Conservation (phyloP, 2,113 vertebrate species). For the Macaca nemestrina region DNA sequence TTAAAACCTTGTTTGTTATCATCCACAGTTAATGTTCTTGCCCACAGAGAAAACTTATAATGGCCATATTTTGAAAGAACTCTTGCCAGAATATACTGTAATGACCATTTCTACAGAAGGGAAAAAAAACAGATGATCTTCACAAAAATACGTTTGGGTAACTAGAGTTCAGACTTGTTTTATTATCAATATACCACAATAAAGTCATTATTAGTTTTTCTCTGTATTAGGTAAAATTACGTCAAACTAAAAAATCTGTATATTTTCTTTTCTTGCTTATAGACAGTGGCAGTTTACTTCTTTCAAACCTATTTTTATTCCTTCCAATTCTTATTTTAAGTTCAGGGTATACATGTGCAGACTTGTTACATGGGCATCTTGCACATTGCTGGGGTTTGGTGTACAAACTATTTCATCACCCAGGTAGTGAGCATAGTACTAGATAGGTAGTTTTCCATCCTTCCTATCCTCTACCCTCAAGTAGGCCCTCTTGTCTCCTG, state of each 20-base stretch:
- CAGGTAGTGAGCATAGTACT: too few relatives aligned
- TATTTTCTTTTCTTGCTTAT: neutral
- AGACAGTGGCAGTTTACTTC: neutral
- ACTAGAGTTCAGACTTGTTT: neutral
- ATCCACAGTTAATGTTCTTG: neutral
- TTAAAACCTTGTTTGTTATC: neutral
- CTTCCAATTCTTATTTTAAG: too few relatives aligned
- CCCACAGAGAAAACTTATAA: neutral
- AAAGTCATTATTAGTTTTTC: neutral
- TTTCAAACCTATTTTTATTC: neutral
- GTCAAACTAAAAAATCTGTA: neutral
- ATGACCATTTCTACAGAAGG: neutral
- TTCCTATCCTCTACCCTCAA: too few relatives aligned
- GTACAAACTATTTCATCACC: too few relatives aligned
- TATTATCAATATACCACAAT: neutral
- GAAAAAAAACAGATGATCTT: neutral
- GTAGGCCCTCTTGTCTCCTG: too few relatives aligned
- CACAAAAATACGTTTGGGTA: neutral
- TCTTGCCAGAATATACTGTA: neutral
- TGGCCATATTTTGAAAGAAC: neutral
- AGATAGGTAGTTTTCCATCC: too few relatives aligned
- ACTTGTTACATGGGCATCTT: too few relatives aligned
- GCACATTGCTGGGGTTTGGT: too few relatives aligned
- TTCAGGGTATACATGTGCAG: too few relatives aligned
- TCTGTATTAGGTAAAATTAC: neutral